These are phyloP conservation scores for Bettongia penicillata DNA, from an alignment of 2,113 vertebrate genomes.

Conservation along the genomic window DNA sequence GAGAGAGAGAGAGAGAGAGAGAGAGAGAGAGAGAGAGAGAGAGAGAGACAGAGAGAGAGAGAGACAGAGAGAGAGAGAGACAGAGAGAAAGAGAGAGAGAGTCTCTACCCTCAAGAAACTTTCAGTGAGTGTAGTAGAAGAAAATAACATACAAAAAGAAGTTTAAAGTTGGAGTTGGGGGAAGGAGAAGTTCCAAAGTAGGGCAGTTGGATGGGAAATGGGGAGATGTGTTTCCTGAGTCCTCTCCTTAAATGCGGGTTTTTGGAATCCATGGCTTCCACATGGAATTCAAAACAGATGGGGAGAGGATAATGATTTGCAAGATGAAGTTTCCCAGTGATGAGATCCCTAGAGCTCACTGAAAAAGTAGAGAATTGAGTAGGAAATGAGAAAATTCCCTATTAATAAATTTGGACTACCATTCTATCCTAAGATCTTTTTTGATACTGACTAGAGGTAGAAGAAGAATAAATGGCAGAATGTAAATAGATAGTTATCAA, in stretches of 20 bases:
- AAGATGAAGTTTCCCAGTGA: background rate
- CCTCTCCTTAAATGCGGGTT: background rate
- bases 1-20: background rate
- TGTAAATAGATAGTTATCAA: background rate
- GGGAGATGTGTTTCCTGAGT: background rate
- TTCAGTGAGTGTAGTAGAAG: background rate
- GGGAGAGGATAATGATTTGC: background rate
- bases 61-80: background rate
- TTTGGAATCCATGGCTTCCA: background rate
- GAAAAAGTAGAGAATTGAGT: no score
- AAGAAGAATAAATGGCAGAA: background rate
- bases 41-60: rapidly evolving
- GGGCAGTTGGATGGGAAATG: background rate
- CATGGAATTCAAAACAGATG: background rate
- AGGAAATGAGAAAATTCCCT: background rate
- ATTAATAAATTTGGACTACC: background rate
- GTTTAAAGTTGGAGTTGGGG: background rate
- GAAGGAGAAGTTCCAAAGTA: background rate
- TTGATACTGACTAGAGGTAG: background rate
- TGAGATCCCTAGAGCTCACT: background rate
- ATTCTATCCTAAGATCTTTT: background rate
- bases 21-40: background rate
- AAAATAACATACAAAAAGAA: background rate
- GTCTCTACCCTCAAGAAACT: background rate
- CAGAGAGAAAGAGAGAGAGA: background rate